Evolutionary conservation across 2,797 vertebrate species (phyloP).

Genomic region (Muraenolepis orangiensis): DNA sequence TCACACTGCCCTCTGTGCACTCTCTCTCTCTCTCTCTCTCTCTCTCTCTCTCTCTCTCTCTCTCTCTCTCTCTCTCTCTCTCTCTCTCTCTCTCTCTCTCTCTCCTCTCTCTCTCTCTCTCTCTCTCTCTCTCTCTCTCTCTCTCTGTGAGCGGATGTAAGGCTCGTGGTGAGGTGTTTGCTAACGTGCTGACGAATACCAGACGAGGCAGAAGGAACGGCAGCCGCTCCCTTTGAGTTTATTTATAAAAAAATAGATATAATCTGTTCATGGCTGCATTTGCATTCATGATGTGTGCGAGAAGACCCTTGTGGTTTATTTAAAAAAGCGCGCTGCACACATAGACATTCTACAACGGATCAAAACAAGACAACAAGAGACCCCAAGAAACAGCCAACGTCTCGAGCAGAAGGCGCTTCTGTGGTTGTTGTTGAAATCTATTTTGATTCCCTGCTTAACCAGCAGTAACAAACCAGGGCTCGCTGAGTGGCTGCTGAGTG

Average conservation of each 20-base stretch:
- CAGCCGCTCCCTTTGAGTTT: slow-evolving; percentile 24
- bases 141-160: slow-evolving; percentile 39
- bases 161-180: slow-evolving; percentile 39
- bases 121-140: too few species aligned
- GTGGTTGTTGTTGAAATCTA: neutral
- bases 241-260: slow-evolving; percentile 41
- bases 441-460: neutral
- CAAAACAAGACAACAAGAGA: neutral
- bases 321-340: slow-evolving; percentile 34
- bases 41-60: too few species aligned
- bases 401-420: neutral
- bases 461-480: neutral
- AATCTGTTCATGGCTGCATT: slow-evolving; percentile 26
- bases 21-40: too few species aligned
- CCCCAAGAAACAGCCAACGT: neutral
- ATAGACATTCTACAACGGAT: slow-evolving; percentile 17
- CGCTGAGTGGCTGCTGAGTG: neutral
- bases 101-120: too few species aligned
- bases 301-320: slow-evolving; percentile 33
- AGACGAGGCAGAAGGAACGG: slow-evolving; percentile 24
- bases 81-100: too few species aligned
- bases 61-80: too few species aligned
- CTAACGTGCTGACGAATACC: slow-evolving; percentile 45
- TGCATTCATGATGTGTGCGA: slow-evolving; percentile 37
- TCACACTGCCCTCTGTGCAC: slow-evolving; percentile 36